Base-by-base conservation (phyloP, 2,113 vertebrate genomes). In the Platycercus adscitus region DNA sequence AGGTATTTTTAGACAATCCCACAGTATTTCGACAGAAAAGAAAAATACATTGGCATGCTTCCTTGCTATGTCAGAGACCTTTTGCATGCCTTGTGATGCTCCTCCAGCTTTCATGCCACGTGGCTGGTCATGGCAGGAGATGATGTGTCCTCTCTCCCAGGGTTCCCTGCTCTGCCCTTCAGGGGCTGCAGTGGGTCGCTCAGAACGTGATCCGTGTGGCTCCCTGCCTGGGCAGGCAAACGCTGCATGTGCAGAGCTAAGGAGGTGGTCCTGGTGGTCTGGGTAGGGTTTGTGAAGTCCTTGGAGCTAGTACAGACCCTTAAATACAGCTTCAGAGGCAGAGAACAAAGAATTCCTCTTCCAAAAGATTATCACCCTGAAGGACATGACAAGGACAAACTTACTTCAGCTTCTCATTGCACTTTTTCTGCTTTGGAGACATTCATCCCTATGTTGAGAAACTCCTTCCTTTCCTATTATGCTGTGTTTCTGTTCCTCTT, bases 181-280 rank as follows among this genome's bases (percentile, higher is more conserved):
- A 6, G 7, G 31, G 61, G 31, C 61, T 53, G 63, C 25, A 7
- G 5, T 7, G 15, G 4, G 33, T 31, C 41, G 2, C 5, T 46
- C 12, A 5, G 33, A 18, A 17, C 3, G 1, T 10, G 47, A 28
- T 17, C 24, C 2, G 3, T 14, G 10, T 9, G 25, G 25, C 49
- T 37, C 12, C 49, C 26, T 66, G 50, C 63, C 33, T 5, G 7
- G 39, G 39, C 49, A 11, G 69, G 39, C 13, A 46, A 49, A 5
- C 3, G 21, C 6, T 17, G 44, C 5, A 11, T 9, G 9, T 29
- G 58, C 13, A 15, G 25, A 14, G 5, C 33, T 10, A 37, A 1
- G 16, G 16, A 9, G 46, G 25, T 26, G 17, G 39, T 37, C 44
- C 64, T 37, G 37, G 17, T 33, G 31, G 35, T 11, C 53, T 69